phyloP scores from a whole-genome alignment of 2,113 vertebrate genomes.

The Dromiciops gliroides region DNA sequence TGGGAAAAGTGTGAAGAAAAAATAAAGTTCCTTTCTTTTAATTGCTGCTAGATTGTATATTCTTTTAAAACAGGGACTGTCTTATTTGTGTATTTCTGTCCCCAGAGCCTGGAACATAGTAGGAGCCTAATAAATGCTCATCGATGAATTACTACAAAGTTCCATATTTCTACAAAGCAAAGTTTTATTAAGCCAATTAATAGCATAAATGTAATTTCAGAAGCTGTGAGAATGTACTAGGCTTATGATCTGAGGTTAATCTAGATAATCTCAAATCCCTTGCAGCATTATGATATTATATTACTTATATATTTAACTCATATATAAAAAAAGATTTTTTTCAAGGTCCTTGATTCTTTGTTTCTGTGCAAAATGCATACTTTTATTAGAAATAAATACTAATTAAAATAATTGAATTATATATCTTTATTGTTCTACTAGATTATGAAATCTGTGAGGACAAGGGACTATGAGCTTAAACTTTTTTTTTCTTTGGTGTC shows the following conservation, averaged over 20 bases:
- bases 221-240: no score
- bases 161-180: background rate
- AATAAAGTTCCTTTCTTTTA: background rate
- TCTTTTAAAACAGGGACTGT: background rate
- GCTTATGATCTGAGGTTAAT: no score
- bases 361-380: no score
- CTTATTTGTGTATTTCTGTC: background rate
- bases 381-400: no score
- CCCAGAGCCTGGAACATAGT: background rate
- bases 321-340: slow-evolving; percentile 34
- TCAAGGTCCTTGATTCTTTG: background rate
- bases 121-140: background rate
- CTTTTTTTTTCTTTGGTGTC: no score
- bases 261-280: background rate
- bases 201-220: no score
- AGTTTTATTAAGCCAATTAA: background rate
- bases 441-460: no score
- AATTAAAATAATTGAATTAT: no score
- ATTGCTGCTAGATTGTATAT: background rate
- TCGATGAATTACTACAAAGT: background rate
- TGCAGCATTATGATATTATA: slow-evolving; percentile 31
- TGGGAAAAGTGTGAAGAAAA: background rate
- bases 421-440: no score
- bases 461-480: no score
- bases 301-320: slow-evolving; percentile 75